Percentiles rank a stretch among this genome's conserved stretches.
These are phyloP conservation scores for Diarsia brunnea DNA, from an alignment of 2,888 invertebrate genomes.

Conservation along the genomic window DNA sequence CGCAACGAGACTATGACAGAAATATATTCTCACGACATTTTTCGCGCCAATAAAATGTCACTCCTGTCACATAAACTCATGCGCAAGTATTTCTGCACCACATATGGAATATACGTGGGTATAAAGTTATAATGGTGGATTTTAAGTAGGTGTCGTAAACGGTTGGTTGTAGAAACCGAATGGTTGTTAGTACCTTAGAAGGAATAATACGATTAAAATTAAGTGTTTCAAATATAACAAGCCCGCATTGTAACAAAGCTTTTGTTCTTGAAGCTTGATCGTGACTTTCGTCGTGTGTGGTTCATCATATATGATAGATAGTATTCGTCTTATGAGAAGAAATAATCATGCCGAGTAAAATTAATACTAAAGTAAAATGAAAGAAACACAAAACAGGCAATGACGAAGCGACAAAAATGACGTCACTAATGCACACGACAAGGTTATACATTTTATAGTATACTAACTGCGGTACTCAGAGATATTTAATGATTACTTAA, in stretches of 20 bases:
- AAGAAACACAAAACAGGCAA: background rate
- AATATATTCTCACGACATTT: slow-evolving; percentile 64
- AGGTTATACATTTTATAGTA: background rate
- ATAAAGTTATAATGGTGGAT: slow-evolving; percentile 48
- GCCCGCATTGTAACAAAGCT: slow-evolving; percentile 14
- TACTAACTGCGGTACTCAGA: no score
- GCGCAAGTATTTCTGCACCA: slow-evolving; percentile 48
- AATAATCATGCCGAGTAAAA: background rate
- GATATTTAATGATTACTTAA: no score
- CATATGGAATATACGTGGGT: slow-evolving; percentile 53
- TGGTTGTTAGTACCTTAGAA: slow-evolving; percentile 18
- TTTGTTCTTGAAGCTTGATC: slow-evolving; percentile 16
- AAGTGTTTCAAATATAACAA: slow-evolving; percentile 27
- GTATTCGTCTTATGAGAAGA: background rate
- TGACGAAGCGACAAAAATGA: background rate
- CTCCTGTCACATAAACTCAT: slow-evolving; percentile 43
- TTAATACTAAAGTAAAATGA: background rate
- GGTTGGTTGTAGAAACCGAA: slow-evolving; percentile 31
- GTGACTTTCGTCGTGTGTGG: slow-evolving; percentile 5
- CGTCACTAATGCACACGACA: background rate
- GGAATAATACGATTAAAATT: slow-evolving; percentile 37
- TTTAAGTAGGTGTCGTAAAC: slow-evolving; percentile 47
- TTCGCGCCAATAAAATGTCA: slow-evolving; percentile 59
- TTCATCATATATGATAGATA: background rate
- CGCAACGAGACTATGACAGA: slow-evolving; percentile 24